phyloP scores from a whole-genome alignment of 2,113 vertebrate species.

The Cercocebus atys region DNA sequence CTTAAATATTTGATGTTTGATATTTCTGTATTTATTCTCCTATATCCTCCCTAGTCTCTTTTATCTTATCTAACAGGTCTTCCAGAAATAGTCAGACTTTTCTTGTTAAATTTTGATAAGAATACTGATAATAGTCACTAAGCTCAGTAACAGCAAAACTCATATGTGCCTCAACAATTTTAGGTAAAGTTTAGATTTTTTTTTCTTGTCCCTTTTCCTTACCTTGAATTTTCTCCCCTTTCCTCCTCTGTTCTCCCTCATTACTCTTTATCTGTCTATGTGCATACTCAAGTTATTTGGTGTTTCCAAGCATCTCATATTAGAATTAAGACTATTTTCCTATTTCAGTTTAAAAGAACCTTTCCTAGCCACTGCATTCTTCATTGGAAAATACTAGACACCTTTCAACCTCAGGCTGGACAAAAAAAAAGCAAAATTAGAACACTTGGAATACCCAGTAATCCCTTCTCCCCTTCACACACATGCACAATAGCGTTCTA shows the following conservation, averaged over 20 bases:
- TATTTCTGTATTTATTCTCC: constrained; percentile 1
- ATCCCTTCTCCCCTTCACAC: constrained; percentile 71
- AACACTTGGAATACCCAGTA: constrained; percentile 67
- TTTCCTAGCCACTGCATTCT: constrained; percentile 45
- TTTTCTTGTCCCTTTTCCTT: not conserved
- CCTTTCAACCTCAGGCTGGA: constrained; percentile 33
- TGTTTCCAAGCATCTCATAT: constrained; percentile 68
- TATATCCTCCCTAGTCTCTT: not conserved
- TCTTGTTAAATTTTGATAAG: constrained; percentile 64
- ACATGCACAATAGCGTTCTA: not conserved
- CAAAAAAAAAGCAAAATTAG: constrained; percentile 72
- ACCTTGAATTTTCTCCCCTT: not conserved
- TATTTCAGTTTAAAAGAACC: constrained; percentile 6
- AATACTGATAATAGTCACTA: constrained; percentile 67
- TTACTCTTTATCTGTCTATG: not conserved
- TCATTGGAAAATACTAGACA: constrained; percentile 58
- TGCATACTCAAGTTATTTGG: not conserved
- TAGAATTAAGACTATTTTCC: constrained; percentile 68
- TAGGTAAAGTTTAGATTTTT: not conserved
- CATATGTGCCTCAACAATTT: not conserved
- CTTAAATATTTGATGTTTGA: constrained; percentile 26
- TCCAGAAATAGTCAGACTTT: constrained; percentile 68
- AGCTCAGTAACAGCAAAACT: constrained; percentile 71
- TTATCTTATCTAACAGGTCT: constrained; percentile 35
- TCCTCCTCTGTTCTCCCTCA: fast-evolving